Evolutionary conservation across 2,888 invertebrate genomes (phyloP), one percentile per base, ranked within the genome.

Genomic region (Torymus tubicola): DNA sequence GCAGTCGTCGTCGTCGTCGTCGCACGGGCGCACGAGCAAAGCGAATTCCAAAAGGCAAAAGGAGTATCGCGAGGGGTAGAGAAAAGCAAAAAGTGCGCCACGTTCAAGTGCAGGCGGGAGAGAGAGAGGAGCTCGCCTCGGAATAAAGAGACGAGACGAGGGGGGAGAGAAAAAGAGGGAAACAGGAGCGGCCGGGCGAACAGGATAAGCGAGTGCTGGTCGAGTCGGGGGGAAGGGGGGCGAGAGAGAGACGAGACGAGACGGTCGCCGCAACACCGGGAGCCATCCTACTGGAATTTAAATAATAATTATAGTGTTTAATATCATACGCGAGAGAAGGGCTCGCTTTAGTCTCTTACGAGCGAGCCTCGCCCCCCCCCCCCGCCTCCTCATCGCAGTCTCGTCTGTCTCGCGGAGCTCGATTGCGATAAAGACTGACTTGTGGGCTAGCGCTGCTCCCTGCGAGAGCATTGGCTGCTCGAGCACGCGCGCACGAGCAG

Each of bases 251-350:
- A 31, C 31, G 31, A 31, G 31, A 31, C 31, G 31, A n/a, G n/a
- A n/a, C n/a, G 31, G 85, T 85, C 86, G 55, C 61, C 75, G 86
- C 89, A 90, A 90, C 87, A 90, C 90, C 89, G 88, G 90, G 88
- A 90, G 90, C 90, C 88, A 88, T 89, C 89, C 88, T 88, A 88
- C 89, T 89, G 89, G 89, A 90, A 90, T 90, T 90, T 90, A 89
- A 90, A 90, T 90, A 89, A 90, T 89, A 88, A 89, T 90, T 89
- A 90, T 89, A 89, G 89, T 89, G 88, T 89, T 89, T 90, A 90
- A 89, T 89, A 89, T 89, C 88, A 89, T 89, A 88, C 87, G 86
- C 87, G 83, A 84, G 82, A 76, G 76, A 78, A 24, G 60, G 84
- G 81, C 83, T 82, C 18, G 53, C 61, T 55, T 14, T 31, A 31